Conservation (phyloP, 2,113 vertebrate species). For the Gadus chalcogrammus region DNA sequence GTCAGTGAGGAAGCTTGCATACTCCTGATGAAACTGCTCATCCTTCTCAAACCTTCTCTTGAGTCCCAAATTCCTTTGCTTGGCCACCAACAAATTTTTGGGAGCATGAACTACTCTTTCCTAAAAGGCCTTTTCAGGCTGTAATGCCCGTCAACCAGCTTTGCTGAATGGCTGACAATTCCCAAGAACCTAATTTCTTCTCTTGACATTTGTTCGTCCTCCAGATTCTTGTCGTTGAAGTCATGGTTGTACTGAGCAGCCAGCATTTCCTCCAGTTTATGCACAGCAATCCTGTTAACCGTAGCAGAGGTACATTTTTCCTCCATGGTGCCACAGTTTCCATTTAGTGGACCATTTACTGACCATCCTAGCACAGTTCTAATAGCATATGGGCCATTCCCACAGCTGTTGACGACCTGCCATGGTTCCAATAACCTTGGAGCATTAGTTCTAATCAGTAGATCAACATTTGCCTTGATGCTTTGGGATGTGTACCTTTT, state of each 20-base stretch:
- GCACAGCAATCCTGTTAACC: too few species aligned
- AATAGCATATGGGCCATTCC: constrained; percentile 15
- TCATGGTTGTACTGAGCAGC: neutral
- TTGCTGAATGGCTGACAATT: neutral
- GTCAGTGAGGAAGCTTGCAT: constrained; percentile 3
- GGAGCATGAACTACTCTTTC: neutral
- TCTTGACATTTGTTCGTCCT: constrained; percentile 5
- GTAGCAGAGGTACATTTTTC: too few species aligned
- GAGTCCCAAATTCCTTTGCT: neutral
- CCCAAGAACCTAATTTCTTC: constrained; percentile 5
- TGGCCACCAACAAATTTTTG: neutral
- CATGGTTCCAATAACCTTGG: constrained; percentile 12
- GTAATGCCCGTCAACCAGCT: too few species aligned
- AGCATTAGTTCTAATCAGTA: constrained; percentile 18
- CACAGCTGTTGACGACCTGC: constrained; percentile 10
- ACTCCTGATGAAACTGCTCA: neutral
- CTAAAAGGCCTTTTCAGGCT: constrained; percentile 1
- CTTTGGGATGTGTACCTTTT: neutral
- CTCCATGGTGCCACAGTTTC: too few species aligned
- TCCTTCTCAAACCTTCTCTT: neutral
- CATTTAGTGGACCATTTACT: constrained; percentile 1
- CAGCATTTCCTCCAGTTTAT: too few species aligned
- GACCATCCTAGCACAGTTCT: constrained; percentile 20
- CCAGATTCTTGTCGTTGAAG: neutral
- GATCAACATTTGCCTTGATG: constrained; percentile 1